Conservation (phyloP, 35 echinoderm and acorn worm genomes). For the Chiridota heheva region DNA sequence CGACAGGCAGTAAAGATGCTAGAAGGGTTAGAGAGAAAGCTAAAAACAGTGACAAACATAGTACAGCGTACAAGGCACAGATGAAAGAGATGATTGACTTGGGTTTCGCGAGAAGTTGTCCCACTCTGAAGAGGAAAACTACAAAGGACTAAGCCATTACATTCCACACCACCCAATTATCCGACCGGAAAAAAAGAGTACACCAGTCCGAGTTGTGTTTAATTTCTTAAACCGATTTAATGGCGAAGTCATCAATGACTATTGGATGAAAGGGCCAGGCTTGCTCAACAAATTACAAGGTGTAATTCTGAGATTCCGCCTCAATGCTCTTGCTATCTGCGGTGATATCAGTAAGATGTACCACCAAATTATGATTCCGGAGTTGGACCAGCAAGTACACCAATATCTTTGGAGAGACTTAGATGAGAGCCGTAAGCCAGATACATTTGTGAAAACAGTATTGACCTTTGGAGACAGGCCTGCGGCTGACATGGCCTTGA, state of each 20-base stretch:
- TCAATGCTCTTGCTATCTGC: conserved; percentile 12
- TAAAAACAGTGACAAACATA: conserved; percentile 9
- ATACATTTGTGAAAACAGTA: conserved; percentile 33
- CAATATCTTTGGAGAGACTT: conserved; percentile 58
- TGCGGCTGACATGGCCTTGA: conserved; percentile 42
- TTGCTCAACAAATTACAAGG: conserved; percentile 61
- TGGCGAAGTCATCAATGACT: conserved; percentile 50
- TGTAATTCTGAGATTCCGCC: conserved; percentile 48
- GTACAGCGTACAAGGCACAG: conserved; percentile 20
- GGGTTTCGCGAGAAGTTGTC: conserved; percentile 32
- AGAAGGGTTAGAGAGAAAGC: conserved; percentile 17
- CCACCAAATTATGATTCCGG: conserved; percentile 48
- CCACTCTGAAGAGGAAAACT: not conserved
- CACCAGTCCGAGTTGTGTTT: conserved; percentile 67
- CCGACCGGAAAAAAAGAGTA: conserved; percentile 48
- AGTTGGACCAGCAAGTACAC: conserved; percentile 54
- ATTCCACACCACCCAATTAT: conserved; percentile 37
- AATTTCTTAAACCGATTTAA: conserved; percentile 39
- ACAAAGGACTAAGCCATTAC: conserved; percentile 42
- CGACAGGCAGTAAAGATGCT: conserved; percentile 29
- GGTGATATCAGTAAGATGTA: conserved; percentile 70
- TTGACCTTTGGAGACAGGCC: conserved; percentile 41
- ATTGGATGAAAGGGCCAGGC: conserved; percentile 73
- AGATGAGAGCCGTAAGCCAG: conserved; percentile 17
- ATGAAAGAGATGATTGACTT: conserved; percentile 40